Conservation (phyloP, 2,888 invertebrate genomes). For the Pandemis cinnamomeana region DNA sequence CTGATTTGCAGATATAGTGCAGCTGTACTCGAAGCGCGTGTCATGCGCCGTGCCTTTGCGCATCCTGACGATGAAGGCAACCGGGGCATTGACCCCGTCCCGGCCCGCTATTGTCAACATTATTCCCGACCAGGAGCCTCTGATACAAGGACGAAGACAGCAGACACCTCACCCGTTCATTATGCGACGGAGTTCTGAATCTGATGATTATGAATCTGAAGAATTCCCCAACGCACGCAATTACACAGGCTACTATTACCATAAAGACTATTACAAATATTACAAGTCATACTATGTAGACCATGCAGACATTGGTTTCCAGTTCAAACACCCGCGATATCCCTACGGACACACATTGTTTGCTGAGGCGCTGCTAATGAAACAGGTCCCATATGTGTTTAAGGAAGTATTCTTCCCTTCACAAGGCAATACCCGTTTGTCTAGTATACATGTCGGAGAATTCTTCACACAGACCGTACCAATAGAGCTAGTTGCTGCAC, state of each 20-base stretch:
- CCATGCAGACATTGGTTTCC: neutral
- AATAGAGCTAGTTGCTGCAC: neutral
- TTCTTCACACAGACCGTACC: neutral
- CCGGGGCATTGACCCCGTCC: neutral
- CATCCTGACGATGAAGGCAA: neutral
- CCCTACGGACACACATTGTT: neutral
- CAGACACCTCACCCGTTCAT: neutral
- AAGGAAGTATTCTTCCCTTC: neutral
- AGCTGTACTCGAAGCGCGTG: neutral
- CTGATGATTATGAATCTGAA: neutral
- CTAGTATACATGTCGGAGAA: neutral
- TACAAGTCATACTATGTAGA: neutral
- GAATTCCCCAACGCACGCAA: neutral
- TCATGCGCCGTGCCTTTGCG: constrained; percentile 12
- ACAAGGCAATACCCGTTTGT: neutral
- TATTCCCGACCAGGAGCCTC: neutral
- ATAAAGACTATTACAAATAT: neutral
- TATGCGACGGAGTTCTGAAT: neutral
- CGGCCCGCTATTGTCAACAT: neutral
- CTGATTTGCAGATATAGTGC: neutral
- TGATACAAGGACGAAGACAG: neutral
- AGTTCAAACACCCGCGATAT: neutral
- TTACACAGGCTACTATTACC: neutral
- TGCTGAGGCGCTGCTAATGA: neutral
- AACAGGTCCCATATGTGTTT: neutral